Percentiles rank a stretch among this genome's conserved stretches.
These are phyloP conservation scores for Spodoptera litura DNA, from an alignment of 1,140 invertebrate genomes.

Conservation along the genomic window DNA sequence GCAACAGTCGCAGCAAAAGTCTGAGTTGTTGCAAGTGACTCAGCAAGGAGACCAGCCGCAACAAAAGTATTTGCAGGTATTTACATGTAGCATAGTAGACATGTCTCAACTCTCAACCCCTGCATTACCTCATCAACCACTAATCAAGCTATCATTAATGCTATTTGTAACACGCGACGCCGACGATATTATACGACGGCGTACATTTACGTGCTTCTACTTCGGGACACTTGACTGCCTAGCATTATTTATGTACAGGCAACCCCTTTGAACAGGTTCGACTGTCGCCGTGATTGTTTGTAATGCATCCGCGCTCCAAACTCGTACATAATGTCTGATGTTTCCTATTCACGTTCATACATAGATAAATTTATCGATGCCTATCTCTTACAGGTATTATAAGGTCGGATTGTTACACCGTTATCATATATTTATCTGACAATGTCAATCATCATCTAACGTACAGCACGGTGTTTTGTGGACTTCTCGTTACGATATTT, in stretches of 20 bases:
- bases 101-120: background rate
- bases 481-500: background rate
- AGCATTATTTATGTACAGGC: too few relatives aligned
- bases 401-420: background rate
- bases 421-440: background rate
- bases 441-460: background rate
- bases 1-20: conserved; percentile 70
- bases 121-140: background rate
- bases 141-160: background rate
- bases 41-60: conserved; percentile 79
- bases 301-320: too few relatives aligned
- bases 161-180: too few relatives aligned
- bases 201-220: too few relatives aligned
- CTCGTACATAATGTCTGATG: too few relatives aligned
- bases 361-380: background rate
- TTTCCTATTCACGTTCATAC: background rate
- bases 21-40: conserved; percentile 76
- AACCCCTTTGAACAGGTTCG: too few relatives aligned
- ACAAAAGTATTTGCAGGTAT: conserved; percentile 82
- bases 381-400: background rate
- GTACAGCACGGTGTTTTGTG: background rate
- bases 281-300: too few relatives aligned
- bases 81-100: conserved; percentile 5
- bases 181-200: too few relatives aligned
- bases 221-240: too few relatives aligned